Percentiles rank a stretch among this genome's conserved stretches.
phyloP scores from a whole-genome alignment of 2,888 invertebrate species.

The Arenicola marina region DNA sequence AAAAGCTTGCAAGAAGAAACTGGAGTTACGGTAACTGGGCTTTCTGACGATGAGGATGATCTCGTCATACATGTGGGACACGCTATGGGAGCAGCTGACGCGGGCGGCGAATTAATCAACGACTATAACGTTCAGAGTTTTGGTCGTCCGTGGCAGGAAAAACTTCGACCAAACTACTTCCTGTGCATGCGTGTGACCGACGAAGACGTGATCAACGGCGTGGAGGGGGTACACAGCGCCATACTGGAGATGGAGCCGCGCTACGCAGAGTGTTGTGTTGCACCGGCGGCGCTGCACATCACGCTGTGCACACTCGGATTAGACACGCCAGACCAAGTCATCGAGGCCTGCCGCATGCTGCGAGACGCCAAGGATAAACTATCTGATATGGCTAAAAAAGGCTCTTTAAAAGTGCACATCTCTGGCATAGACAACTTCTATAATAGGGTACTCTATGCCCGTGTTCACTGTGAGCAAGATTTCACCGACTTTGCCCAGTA shows the following conservation, averaged over 20 bases:
- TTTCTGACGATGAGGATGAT: not conserved
- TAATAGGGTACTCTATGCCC: conserved; percentile 59
- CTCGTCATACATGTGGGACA: not conserved
- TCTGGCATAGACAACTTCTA: conserved; percentile 57
- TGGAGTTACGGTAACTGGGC: too few relatives aligned
- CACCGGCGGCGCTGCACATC: conserved; percentile 54
- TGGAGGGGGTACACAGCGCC: conserved; percentile 49
- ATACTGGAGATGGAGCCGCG: conserved; percentile 53
- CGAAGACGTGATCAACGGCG: conserved; percentile 41
- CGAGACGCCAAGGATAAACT: conserved; percentile 39
- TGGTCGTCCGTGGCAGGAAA: conserved; percentile 40
- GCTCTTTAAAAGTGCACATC: conserved; percentile 20
- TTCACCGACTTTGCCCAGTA: conserved; percentile 52
- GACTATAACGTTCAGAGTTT: too few relatives aligned
- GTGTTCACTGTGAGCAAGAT: conserved; percentile 46
- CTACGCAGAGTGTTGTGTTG: conserved; percentile 54
- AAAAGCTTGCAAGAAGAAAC: too few relatives aligned
- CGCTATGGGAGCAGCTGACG: not conserved
- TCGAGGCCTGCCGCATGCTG: conserved; percentile 41
- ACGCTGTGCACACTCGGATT: conserved; percentile 60
- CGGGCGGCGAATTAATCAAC: not conserved
- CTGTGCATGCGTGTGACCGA: conserved; percentile 57
- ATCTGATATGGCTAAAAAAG: conserved; percentile 22
- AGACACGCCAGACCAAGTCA: conserved; percentile 48
- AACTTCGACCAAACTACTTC: conserved; percentile 59